phyloP scores from a whole-genome alignment of 2,888 invertebrate species.

The Cynaeus angustus region DNA sequence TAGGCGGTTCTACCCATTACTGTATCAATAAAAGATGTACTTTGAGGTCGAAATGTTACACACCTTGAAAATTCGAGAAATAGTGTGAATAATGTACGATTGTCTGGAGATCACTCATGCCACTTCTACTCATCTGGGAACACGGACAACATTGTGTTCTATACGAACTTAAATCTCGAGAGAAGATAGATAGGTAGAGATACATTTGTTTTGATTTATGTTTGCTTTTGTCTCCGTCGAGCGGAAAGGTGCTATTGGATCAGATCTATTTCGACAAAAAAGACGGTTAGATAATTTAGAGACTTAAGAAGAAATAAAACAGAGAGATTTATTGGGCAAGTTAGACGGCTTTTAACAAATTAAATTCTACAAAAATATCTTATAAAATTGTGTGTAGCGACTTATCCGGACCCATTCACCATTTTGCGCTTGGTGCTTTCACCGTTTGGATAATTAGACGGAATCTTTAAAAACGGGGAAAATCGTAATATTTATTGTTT shows the following conservation, averaged over 20 bases:
- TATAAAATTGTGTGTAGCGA: too few species aligned
- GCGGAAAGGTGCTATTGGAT: not conserved
- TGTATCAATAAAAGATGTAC: constrained; percentile 29
- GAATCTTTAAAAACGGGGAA: not conserved
- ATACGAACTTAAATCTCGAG: constrained; percentile 31
- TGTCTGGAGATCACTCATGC: constrained; percentile 20
- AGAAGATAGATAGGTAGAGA: constrained; percentile 23
- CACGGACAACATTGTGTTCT: constrained; percentile 32
- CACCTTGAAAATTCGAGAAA: not conserved
- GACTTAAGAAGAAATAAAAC: constrained; percentile 8
- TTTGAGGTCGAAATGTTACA: not conserved
- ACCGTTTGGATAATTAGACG: not conserved
- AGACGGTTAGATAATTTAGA: not conserved
- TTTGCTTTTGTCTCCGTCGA: constrained; percentile 32
- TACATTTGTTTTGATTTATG: constrained; percentile 32
- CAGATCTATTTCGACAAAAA: constrained; percentile 13
- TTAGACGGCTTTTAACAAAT: too few species aligned
- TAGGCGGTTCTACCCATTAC: constrained; percentile 8
- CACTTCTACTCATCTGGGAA: constrained; percentile 30
- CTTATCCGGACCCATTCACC: too few species aligned
- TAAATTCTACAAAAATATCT: too few species aligned
- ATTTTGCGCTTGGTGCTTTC: too few species aligned
- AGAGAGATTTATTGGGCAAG: not conserved
- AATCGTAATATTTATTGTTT: not conserved
- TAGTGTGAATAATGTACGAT: constrained; percentile 26